Conservation (phyloP, 1,140 invertebrate genomes). For the Fopius arisanus region DNA sequence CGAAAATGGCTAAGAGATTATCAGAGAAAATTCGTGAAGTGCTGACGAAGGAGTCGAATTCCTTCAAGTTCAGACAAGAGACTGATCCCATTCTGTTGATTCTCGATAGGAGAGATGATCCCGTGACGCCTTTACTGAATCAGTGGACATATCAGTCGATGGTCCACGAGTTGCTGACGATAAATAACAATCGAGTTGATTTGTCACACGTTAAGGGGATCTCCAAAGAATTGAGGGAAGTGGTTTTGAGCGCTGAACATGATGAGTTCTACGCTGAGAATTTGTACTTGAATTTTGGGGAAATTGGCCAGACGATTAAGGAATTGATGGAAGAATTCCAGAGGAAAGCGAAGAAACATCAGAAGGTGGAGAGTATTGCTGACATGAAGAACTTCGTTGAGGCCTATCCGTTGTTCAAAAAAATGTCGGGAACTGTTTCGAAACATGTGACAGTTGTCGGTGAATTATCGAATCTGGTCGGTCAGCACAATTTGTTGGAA, state of each 20-base stretch:
- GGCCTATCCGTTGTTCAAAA: conserved; percentile 98
- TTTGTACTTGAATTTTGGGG: conserved; percentile 96
- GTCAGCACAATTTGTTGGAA: conserved; percentile 81
- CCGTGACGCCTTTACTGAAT: conserved; percentile 95
- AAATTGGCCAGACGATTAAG: conserved; percentile 98
- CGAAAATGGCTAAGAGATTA: conserved; percentile 83
- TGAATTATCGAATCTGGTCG: conserved; percentile 88
- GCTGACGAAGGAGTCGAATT: conserved; percentile 83
- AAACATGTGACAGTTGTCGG: conserved; percentile 97
- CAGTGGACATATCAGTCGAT: conserved; percentile 99
- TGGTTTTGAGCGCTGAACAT: conserved; percentile 93
- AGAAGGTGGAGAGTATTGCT: conserved; percentile 97
- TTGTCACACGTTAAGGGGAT: conserved; percentile 83
- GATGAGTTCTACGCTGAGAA: conserved; percentile 99
- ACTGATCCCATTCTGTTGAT: conserved; percentile 84
- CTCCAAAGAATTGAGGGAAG: conserved; percentile 90
- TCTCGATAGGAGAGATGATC: conserved; percentile 91
- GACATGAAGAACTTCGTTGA: conserved; percentile 99
- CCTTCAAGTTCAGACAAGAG: conserved; percentile 86
- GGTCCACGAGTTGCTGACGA: conserved; percentile 96
- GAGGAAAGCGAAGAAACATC: conserved; percentile 91
- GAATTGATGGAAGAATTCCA: conserved; percentile 98
- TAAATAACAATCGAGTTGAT: conserved; percentile 95
- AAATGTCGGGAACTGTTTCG: conserved; percentile 97
- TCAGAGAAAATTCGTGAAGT: conserved; percentile 86